Conservation (phyloP, 2,797 vertebrate species). For the Rhynchonycteris naso region DNA sequence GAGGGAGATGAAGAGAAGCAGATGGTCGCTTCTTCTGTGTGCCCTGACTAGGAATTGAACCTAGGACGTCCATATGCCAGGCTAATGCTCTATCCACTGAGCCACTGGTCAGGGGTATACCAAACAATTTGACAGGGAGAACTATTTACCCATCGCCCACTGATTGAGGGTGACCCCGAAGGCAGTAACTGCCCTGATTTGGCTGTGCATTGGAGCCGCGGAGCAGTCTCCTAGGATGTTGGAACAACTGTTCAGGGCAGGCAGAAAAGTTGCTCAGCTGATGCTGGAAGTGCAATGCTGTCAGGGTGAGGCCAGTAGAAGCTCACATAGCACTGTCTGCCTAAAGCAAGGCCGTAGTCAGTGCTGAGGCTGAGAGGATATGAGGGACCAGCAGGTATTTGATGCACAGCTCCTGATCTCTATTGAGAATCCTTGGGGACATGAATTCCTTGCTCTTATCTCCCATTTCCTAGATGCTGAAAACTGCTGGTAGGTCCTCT, state of each 20-base stretch:
- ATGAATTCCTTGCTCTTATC: background rate
- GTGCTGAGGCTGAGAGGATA: background rate
- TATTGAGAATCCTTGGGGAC: background rate
- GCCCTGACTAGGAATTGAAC: no score
- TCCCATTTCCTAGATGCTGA: background rate
- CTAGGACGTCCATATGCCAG: no score
- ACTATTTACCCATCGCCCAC: background rate
- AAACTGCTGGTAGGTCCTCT: background rate
- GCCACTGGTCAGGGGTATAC: no score
- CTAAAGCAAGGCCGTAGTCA: background rate
- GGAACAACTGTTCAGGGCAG: background rate
- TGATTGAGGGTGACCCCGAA: background rate
- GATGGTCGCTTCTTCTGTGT: no score
- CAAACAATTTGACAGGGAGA: background rate
- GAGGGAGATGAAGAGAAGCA: no score
- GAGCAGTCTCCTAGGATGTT: no score
- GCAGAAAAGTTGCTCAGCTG: background rate
- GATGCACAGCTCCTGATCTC: background rate
- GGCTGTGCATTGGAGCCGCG: background rate
- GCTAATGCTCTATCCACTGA: no score
- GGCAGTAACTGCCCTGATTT: background rate
- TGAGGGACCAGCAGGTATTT: background rate
- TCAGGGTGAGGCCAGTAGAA: background rate
- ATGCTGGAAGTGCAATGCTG: background rate
- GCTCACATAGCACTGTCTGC: background rate